Evolutionary conservation across 2,888 invertebrate species (phyloP), one percentile per base, ranked within the genome.

Genomic region (Sinelater perroti): DNA sequence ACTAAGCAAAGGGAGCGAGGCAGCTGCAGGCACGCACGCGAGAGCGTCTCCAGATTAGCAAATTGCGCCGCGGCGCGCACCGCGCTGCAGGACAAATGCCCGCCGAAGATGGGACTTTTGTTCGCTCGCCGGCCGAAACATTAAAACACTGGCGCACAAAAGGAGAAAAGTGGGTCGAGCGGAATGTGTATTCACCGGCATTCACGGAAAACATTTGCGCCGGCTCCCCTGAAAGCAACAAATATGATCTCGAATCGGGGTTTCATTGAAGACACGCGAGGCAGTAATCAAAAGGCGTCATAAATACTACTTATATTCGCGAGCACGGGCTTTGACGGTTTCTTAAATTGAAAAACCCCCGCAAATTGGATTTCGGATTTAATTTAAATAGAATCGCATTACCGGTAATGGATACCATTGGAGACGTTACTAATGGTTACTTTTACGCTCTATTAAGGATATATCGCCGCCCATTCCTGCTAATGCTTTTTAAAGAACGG

Each of bases 311-410:
- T 59, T 59, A 59, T 55, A 59, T 55, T 55, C 54, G 51, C 58
- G 56, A 61, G 60, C 52, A 58, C 55, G 56, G 57, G 61, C 57
- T 63, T 63, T 63, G 61, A 55, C 58, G 49, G 49, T 63, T 63
- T 63, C 58, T 58, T 63, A 63, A 61, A 63, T 63, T 63, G 60
- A 63, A 63, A 60, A 63, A 60, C 63, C 58, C 61, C 60, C 58
- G 56, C 60, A 60, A 62, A 62, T 62, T 62, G 60, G 58, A 59
- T 59, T 55, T 51, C 26, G 50, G 55, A 53, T 55, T 59, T 59
- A 59, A 59, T 59, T 59, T 53, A 55, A 59, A 53, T 55, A 59
- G 59, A 55, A 54, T 58, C 45, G 50, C 55, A 55, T 59, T 59
- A 59, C 42, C 35, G 33, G 59, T 61, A 63, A 63, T 61, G 61